Evolutionary conservation across 2,888 invertebrate species (phyloP), one percentile per base, ranked within the genome.

Genomic region (Plagodis pulveraria): DNA sequence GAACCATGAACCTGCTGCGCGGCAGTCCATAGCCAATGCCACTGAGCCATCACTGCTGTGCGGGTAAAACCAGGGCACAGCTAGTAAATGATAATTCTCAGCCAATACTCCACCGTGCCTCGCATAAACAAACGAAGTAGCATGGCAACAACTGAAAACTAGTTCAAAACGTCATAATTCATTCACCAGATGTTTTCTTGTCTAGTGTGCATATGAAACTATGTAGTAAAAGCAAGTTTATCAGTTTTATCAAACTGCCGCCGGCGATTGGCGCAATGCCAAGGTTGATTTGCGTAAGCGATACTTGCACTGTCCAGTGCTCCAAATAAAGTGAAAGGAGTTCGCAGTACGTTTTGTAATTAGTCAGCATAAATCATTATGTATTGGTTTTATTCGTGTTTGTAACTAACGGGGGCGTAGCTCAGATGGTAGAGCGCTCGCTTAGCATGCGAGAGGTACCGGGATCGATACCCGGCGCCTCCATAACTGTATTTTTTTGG

Each of bases 341-440:
- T 47, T 58, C 53, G 57, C 51, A 47, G 50, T 50, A 58, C 53
- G 63, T 58, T 55, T 65, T 65, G 65, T 50, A 58, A 64, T 54
- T 56, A 62, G 51, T 55, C 45, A 48, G 57, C 44, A 57, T 8
- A 32, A 47, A 11, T 59, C 32, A n/a, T 12, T 46, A 8, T 61
- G 48, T 11, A 34, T 10, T 40, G 6, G 48, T 46, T 61, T 58
- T 51, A 62, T 67, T 69, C 12, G 46, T 33, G 7, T 0, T 7
- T 0, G 11, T 8, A 2, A 0, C 35, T 32, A 67, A 5, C 49
- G 69, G 69, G 71, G 68, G 68, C 71, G 71, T 70, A 66, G 93
- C 92, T 92, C 93, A 93, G 91, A 92, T 92, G 93, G 93, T 93
- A 93, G 92, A 93, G 93, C 91, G 93, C 92, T 93, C 93, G 91